Percentiles rank a stretch among this genome's conserved stretches.
phyloP scores from a whole-genome alignment of 1,140 invertebrate species.

The Akabosia matsudoensis region DNA sequence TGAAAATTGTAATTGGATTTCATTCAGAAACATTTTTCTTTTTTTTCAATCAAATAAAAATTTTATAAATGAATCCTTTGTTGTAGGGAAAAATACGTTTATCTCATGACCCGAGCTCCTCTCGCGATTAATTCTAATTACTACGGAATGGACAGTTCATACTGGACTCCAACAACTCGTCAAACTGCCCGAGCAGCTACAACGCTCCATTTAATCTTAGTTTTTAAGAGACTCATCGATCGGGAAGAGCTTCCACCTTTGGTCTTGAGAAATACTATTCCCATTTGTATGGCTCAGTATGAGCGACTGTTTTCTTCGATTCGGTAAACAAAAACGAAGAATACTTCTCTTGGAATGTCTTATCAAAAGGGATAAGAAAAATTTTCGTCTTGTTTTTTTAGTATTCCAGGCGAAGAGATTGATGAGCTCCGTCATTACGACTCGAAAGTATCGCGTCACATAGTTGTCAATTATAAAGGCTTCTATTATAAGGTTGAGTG shows the following conservation, averaged over 20 bases:
- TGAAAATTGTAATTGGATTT: conserved; percentile 43
- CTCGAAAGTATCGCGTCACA: conserved; percentile 52
- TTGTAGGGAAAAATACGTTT: conserved; percentile 55
- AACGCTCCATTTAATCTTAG: conserved; percentile 51
- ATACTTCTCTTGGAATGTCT: too few species aligned
- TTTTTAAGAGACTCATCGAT: conserved; percentile 54
- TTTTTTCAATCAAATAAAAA: too few species aligned
- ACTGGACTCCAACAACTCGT: conserved; percentile 52
- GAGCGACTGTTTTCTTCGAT: conserved; percentile 51
- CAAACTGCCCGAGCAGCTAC: conserved; percentile 54
- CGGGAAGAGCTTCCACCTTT: conserved; percentile 55
- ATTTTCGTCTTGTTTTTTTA: conserved; percentile 40
- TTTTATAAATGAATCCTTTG: neutral
- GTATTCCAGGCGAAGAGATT: conserved; percentile 55
- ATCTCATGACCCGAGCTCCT: conserved; percentile 50
- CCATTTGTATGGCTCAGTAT: conserved; percentile 54
- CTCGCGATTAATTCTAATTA: conserved; percentile 53
- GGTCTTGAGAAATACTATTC: conserved; percentile 54
- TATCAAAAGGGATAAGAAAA: neutral
- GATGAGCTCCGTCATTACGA: conserved; percentile 53
- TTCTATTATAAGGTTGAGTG: conserved; percentile 54
- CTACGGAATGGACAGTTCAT: conserved; percentile 53
- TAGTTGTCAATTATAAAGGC: conserved; percentile 48
- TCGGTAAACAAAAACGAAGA: too few species aligned
- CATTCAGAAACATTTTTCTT: neutral